Percentiles rank a stretch among this genome's conserved stretches.
phyloP scores from a whole-genome alignment of 2,113 vertebrate species.

The Scomber japonicus region DNA sequence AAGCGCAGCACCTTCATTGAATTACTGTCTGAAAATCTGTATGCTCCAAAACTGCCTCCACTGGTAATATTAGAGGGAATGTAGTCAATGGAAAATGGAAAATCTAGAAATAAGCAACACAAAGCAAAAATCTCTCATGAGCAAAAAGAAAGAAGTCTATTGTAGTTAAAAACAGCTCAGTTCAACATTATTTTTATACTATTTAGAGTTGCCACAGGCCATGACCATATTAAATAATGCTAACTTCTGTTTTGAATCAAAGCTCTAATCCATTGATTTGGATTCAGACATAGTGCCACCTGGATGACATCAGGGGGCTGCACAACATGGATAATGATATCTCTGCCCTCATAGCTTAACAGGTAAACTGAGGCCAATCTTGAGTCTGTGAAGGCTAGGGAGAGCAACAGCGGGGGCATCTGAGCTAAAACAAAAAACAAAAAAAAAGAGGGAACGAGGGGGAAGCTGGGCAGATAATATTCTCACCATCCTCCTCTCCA shows the following conservation, averaged over 20 bases:
- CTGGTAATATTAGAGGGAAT: background rate
- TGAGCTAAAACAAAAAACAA: background rate
- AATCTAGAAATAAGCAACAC: background rate
- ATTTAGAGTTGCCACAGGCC: background rate
- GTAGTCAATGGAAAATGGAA: background rate
- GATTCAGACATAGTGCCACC: background rate
- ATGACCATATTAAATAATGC: background rate
- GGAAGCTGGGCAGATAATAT: conserved; percentile 35
- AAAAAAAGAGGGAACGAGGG: conserved; percentile 22
- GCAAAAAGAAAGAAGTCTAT: background rate
- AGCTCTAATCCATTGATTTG: background rate
- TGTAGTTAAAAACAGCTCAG: background rate
- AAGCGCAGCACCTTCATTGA: background rate
- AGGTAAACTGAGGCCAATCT: background rate
- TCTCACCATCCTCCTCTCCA: conserved; percentile 53
- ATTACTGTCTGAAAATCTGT: background rate
- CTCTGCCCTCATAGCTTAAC: background rate
- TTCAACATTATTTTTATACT: conserved; percentile 4
- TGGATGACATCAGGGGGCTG: background rate
- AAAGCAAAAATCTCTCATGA: background rate
- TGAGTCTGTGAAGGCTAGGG: background rate
- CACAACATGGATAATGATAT: too few relatives aligned
- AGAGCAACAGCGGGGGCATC: conserved; percentile 12
- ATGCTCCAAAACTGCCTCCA: background rate
- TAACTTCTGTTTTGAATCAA: background rate